Conservation (phyloP, 92 coral and sea anemone species). For the Siderastrea siderea region DNA sequence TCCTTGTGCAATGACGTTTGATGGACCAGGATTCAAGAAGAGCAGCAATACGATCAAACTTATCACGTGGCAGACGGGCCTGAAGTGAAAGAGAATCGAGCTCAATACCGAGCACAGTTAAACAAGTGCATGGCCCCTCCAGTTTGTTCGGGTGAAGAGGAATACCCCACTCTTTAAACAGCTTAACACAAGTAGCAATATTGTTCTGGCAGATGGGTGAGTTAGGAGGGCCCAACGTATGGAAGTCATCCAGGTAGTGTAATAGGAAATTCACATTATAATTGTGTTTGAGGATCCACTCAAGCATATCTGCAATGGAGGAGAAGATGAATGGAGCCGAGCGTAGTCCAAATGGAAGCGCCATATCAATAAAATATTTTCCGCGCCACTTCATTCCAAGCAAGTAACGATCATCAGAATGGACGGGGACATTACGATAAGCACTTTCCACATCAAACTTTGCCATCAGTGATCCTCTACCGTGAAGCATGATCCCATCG, state of each 20-base stretch:
- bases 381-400: conserved; percentile 58
- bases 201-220: conserved; percentile 26
- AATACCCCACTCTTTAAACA: not conserved
- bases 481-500: not conserved
- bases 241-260: conserved; percentile 53
- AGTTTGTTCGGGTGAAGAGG: conserved; percentile 36
- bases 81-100: conserved; percentile 3
- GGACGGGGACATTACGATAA: conserved; percentile 31
- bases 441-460: conserved; percentile 35
- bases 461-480: conserved; percentile 38
- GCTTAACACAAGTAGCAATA: not conserved
- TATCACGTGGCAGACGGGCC: conserved; percentile 19
- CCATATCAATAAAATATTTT: conserved; percentile 4
- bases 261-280: conserved; percentile 22
- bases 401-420: conserved; percentile 23
- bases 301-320: conserved; percentile 19
- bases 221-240: conserved; percentile 43
- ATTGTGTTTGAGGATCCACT: conserved; percentile 52
- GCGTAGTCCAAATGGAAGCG: conserved; percentile 4
- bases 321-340: conserved; percentile 25
- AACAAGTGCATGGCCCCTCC: conserved; percentile 8
- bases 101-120: conserved; percentile 7
- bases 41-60: not conserved
- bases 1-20: conserved; percentile 23
- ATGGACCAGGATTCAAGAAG: conserved; percentile 4